Base-by-base conservation (phyloP, 2,113 vertebrate genomes). In the Laticauda laticaudata region DNA sequence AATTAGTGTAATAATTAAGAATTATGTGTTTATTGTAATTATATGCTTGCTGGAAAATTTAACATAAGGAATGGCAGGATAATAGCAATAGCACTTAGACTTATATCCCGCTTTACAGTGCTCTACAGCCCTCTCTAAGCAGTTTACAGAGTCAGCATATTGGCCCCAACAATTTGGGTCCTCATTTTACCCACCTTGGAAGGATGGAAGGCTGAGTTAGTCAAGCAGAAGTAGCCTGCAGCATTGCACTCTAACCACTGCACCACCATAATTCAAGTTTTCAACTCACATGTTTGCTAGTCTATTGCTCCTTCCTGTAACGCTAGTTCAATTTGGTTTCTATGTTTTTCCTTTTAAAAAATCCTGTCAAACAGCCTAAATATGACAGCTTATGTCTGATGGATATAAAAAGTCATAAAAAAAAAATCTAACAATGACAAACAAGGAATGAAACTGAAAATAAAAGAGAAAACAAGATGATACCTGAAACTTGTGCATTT, bases 1-100 rank as follows among this genome's bases (percentile, higher is more conserved):
- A 90, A 93, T 85, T 92, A 92, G 9, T 55, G 20, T 39, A 51
- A 91, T 69, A 93, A 93, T 69, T 92, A 18, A 75, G 0, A 90
- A 24, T 57, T 91, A 8, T 64, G 39, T 69, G 91, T 85, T 93
- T 92, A 91, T 93, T 23, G 39, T 56, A 64, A 0, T 81, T 86
- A 48, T 26, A 29, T 69, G 93, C 90, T 1, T 5, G 8, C 85
- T 51, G 93, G 53, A 29, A 93, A 91, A 92, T 21, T 75, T 90
- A 94, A 90, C 92, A 1, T 88, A 20, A 92, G 0, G 4, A 51
- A n/a, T 56, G 20, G 48, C 3, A 90, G 54, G 51, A 59, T 2
- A 3, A 51, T 51, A 51, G 48, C 8, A 51, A 51, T 51, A 9
- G 48, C 48, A 51, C 48, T 51, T 51, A 9, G 8, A 51, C 48